Percentiles rank a stretch among this genome's conserved stretches.
These are phyloP conservation scores for Lethocerus indicus DNA, from an alignment of 1,140 invertebrate species.

Conservation along the genomic window DNA sequence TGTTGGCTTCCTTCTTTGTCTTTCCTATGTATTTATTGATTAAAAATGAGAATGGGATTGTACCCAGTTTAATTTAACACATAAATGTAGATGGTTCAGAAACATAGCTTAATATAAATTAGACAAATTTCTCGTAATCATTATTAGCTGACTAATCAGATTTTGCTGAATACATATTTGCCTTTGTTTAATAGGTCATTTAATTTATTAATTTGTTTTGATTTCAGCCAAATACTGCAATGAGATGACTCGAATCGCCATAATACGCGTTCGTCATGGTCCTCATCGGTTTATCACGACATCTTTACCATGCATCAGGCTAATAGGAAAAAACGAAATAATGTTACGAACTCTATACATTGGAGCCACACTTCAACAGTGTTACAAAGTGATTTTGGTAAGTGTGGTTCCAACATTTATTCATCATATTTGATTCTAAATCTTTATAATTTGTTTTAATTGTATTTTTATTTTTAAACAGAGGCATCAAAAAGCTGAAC, in stretches of 20 bases:
- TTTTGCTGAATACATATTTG: too few species aligned
- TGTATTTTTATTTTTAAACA: too few species aligned
- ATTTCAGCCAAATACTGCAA: constrained; percentile 56
- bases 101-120: too few species aligned
- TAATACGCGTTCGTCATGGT: constrained; percentile 49
- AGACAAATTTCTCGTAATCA: too few species aligned
- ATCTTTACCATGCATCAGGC: constrained; percentile 42
- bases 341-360: constrained; percentile 44
- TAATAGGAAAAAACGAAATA: constrained; percentile 39
- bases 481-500: too few species aligned
- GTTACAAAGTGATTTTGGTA: constrained; percentile 48
- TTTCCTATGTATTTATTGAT: too few species aligned
- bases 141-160: too few species aligned
- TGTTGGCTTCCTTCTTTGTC: too few species aligned
- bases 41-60: too few species aligned
- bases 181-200: neutral
- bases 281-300: constrained; percentile 50
- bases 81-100: too few species aligned
- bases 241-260: constrained; percentile 46
- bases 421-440: constrained; percentile 7
- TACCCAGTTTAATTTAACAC: too few species aligned
- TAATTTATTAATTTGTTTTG: constrained; percentile 17
- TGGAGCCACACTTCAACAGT: constrained; percentile 60
- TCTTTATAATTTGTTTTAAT: constrained; percentile 6
- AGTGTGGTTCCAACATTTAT: neutral